Base-by-base conservation (phyloP, 92 coral and sea anemone species). In the Muricea muricata region DNA sequence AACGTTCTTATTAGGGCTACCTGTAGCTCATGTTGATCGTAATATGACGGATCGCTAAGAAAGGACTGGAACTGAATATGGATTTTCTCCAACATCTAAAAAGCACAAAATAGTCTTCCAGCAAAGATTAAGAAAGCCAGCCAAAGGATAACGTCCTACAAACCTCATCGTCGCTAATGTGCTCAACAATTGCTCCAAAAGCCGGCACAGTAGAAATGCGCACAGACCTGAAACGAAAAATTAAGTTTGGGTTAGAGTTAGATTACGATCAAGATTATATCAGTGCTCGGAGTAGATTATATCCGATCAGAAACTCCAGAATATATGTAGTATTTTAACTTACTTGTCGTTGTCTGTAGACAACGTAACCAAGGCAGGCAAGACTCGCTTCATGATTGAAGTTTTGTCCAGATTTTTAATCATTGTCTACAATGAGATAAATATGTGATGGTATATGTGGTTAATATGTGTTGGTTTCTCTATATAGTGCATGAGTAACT, bases 31-130 rank as follows among this genome's bases (percentile, higher is more conserved):
- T 93, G 97, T 78, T 96, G 99, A 81, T 96, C 97, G 72, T 90
- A 93, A 84, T 96, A 96, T 73, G 94, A 95, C 6, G 99, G 99
- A 32, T 96, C 99, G 73, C 94, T 94, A 10, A 96, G 93, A 48
- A 96, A 96, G 10, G 99, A 93, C 82, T 96, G 97, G 80, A 96
- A 96, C 91, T 96, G 99, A 56, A 96, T 94, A 79, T 96, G 94
- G 21, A 96, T 95, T 70, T 96, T 96, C 70, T 96, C 99, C 60
- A 96, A 91, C 83, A 96, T 90, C 99, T 96, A 72, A 30, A 56
- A 65, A 68, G 17, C 25, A 28, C 25, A 66, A 2, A 39, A 63
- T 2, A 46, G 29, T n/a, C n/a, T n/a, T n/a, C n/a, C n/a, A n/a
- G n/a, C n/a, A n/a, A n/a, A n/a, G n/a, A n/a, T n/a, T n/a, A n/a